phyloP scores from a whole-genome alignment of 92 coral and sea anemone genomes.

The Parazoanthus swiftii region DNA sequence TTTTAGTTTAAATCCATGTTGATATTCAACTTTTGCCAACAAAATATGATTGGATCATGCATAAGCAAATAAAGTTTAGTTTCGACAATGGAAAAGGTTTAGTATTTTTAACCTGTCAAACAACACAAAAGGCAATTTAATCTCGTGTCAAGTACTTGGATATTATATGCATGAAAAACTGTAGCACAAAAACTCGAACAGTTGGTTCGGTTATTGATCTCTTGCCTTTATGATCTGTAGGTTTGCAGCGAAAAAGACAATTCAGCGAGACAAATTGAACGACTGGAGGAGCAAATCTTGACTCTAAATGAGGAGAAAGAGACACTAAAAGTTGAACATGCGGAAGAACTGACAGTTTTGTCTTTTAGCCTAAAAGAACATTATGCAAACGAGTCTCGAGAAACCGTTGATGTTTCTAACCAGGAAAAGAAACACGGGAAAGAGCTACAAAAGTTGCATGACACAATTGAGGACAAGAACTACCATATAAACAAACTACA shows the following conservation, averaged over 20 bases:
- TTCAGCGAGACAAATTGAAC: constrained; percentile 49
- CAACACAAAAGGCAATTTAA: constrained; percentile 19
- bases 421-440: constrained; percentile 58
- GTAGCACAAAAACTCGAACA: background rate
- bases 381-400: constrained; percentile 51
- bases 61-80: constrained; percentile 18
- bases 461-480: constrained; percentile 74
- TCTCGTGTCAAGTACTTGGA: constrained; percentile 13
- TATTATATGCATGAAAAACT: constrained; percentile 20
- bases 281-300: constrained; percentile 55
- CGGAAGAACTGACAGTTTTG: constrained; percentile 75
- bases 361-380: constrained; percentile 80
- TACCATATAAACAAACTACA: constrained; percentile 82
- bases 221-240: constrained; percentile 37
- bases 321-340: constrained; percentile 65
- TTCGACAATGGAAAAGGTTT: constrained; percentile 21
- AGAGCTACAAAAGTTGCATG: constrained; percentile 71
- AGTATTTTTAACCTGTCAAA: constrained; percentile 21
- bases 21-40: background rate
- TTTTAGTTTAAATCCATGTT: background rate
- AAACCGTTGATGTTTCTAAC: constrained; percentile 48
- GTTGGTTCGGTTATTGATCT: background rate
- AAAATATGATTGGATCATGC: constrained; percentile 17
- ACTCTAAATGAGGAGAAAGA: constrained; percentile 68
- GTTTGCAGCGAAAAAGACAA: constrained; percentile 64